These are phyloP conservation scores for Hemiprocne comata DNA, from an alignment of 2,113 vertebrate species.

Conservation along the genomic window DNA sequence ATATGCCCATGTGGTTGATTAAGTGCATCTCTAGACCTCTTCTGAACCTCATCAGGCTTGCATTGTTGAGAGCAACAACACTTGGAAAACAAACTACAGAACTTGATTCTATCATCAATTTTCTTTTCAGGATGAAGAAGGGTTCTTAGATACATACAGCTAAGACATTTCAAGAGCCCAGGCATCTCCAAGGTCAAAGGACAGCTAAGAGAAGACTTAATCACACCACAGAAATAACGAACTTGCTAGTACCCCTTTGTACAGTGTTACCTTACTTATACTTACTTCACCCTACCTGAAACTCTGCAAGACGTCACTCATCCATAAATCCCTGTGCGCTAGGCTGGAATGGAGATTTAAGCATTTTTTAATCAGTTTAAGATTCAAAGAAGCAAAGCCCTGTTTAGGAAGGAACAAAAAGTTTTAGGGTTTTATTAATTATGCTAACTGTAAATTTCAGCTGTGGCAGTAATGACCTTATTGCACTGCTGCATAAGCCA, in stretches of 20 bases:
- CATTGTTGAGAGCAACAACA: background rate
- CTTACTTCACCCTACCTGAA: background rate
- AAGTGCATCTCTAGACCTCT: background rate
- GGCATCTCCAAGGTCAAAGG: background rate
- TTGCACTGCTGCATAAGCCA: background rate
- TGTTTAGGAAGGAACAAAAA: background rate
- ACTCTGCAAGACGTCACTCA: background rate
- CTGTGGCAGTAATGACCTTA: background rate
- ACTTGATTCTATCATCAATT: rapidly evolving
- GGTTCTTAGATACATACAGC: background rate
- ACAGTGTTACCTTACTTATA: background rate
- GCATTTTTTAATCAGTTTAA: background rate
- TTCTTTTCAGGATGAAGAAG: background rate
- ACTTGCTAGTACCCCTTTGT: background rate
- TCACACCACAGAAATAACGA: background rate
- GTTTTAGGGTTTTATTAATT: background rate
- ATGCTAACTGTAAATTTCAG: background rate
- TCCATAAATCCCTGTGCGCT: background rate
- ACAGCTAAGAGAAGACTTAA: background rate
- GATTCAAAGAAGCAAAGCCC: background rate
- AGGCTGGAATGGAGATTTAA: background rate
- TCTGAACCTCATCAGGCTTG: background rate
- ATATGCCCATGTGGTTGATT: background rate
- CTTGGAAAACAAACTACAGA: background rate
- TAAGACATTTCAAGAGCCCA: background rate